Evolutionary conservation across 2,797 vertebrate species (phyloP).

Genomic region (Platyrinchus mystaceus): DNA sequence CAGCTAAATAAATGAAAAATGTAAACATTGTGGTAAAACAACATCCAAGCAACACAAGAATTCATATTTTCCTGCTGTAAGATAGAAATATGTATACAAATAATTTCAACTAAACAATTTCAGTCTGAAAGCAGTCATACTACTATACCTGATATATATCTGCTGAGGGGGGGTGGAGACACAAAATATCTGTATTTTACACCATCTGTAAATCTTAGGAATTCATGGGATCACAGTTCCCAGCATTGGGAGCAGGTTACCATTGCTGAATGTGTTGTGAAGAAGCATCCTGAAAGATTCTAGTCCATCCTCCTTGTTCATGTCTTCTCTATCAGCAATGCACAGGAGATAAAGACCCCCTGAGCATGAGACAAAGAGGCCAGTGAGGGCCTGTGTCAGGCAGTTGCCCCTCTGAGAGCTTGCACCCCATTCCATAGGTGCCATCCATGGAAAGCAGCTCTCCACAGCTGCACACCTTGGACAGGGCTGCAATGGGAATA

Average conservation of each 20-base stretch:
- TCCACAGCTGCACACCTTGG: too few species aligned
- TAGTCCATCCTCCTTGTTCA: neutral
- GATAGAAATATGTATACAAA: neutral
- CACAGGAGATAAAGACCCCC: neutral
- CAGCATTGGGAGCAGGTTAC: neutral
- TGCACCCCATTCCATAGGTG: rapidly evolving
- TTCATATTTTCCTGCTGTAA: neutral
- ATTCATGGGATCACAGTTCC: neutral
- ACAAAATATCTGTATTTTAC: neutral
- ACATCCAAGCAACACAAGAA: neutral
- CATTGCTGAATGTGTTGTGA: neutral
- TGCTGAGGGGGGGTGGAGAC: neutral
- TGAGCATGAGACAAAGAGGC: neutral
- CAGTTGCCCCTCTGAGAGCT: neutral
- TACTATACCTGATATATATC: neutral
- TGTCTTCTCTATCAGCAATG: neutral
- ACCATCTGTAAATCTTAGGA: neutral
- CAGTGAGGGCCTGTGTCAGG: neutral
- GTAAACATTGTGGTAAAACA: neutral
- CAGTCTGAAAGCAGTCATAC: neutral
- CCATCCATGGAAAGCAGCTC: neutral
- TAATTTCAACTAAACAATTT: neutral
- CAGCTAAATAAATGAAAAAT: neutral
- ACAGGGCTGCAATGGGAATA: neutral
- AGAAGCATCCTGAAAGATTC: neutral